Evolutionary conservation across 2,113 vertebrate species (phyloP).

Genomic region (Phoenicopterus ruber): DNA sequence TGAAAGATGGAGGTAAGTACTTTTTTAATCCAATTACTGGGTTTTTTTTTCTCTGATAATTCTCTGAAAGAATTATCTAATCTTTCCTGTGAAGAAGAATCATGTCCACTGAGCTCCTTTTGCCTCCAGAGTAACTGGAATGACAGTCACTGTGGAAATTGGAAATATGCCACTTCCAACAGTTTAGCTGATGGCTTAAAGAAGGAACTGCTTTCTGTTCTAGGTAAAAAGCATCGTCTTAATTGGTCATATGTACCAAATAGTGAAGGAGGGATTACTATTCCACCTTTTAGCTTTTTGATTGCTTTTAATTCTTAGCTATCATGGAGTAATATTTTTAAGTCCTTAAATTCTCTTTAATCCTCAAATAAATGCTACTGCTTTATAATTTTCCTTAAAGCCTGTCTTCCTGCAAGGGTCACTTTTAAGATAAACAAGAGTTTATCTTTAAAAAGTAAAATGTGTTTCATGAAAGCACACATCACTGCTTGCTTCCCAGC

Average conservation of each 20-base stretch:
- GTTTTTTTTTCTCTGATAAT: background rate
- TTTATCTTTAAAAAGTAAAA: background rate
- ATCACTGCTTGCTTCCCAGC: background rate
- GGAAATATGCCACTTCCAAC: background rate
- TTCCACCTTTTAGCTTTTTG: background rate
- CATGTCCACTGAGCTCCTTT: background rate
- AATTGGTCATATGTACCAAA: background rate
- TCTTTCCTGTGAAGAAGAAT: background rate
- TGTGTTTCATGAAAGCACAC: background rate
- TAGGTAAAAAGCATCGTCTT: background rate
- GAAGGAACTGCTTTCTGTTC: background rate
- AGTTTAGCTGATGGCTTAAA: background rate
- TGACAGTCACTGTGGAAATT: background rate
- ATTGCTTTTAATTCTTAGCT: background rate
- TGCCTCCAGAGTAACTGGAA: background rate
- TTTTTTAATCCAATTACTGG: background rate
- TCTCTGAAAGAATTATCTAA: background rate
- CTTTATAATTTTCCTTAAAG: background rate
- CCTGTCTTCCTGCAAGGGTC: background rate
- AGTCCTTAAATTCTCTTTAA: background rate
- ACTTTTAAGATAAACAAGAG: background rate
- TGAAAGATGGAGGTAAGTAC: conserved; percentile 34
- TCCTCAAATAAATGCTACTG: background rate
- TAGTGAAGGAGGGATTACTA: background rate
- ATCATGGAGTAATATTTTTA: background rate